Evolutionary conservation across 2,797 vertebrate species (phyloP).

Genomic region (Acestrorhynchus altus): DNA sequence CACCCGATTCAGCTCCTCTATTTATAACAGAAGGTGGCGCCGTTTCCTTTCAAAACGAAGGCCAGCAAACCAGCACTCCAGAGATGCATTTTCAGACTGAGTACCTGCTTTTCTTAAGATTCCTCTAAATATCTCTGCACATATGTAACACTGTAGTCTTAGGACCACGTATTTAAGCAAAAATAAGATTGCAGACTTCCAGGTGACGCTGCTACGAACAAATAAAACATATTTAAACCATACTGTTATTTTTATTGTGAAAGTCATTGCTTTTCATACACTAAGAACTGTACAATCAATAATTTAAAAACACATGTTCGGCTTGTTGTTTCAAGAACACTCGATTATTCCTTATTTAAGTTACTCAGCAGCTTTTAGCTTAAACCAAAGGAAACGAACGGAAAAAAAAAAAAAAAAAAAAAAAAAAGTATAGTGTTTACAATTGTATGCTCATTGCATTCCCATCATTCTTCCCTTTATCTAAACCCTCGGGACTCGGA

Average conservation of each 20-base stretch:
- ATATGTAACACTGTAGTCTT: not conserved
- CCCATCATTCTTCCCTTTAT: slow-evolving; percentile 51
- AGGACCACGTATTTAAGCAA: not conserved
- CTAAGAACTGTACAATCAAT: slow-evolving; percentile 64
- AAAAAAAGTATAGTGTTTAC: slow-evolving; percentile 59
- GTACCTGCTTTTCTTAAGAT: too few relatives aligned
- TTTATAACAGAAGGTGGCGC: not conserved
- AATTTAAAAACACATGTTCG: slow-evolving; percentile 57
- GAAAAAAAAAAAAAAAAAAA: not conserved
- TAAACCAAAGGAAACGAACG: slow-evolving; percentile 47
- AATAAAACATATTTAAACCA: slow-evolving; percentile 36
- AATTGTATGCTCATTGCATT: slow-evolving; percentile 47
- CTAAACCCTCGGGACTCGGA: slow-evolving; percentile 10
- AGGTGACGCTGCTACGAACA: not conserved
- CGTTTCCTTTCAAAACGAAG: not conserved
- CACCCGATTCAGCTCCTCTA: not conserved
- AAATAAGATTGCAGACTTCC: too few relatives aligned
- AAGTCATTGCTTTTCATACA: slow-evolving; percentile 56
- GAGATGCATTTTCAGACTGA: not conserved
- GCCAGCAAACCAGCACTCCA: not conserved
- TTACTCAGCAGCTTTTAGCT: slow-evolving; percentile 61
- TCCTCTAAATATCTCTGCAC: not conserved
- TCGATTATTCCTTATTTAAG: slow-evolving; percentile 48
- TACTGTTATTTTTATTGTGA: slow-evolving; percentile 60
- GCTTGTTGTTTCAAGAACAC: slow-evolving; percentile 50